Evolutionary conservation across 2,113 vertebrate genomes (phyloP).

Genomic region (Micronisus gabar): DNA sequence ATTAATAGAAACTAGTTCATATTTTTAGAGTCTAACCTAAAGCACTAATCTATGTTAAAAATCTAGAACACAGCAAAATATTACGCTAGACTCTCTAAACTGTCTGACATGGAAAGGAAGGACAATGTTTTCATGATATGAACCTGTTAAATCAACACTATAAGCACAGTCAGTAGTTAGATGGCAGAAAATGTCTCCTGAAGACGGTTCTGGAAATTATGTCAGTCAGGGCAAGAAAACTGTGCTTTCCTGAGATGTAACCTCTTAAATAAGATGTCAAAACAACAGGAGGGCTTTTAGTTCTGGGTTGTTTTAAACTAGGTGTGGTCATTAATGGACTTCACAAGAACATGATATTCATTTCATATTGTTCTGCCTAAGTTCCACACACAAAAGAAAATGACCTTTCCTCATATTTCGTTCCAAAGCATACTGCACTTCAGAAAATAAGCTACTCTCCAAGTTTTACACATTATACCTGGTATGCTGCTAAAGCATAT

Average conservation of each 20-base stretch:
- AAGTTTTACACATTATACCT: not conserved
- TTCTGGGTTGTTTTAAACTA: not conserved
- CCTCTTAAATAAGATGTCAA: not conserved
- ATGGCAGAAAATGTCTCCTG: not conserved
- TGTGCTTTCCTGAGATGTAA: not conserved
- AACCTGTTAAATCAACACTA: not conserved
- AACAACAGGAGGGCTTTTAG: not conserved
- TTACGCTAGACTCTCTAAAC: not conserved
- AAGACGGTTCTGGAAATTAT: not conserved
- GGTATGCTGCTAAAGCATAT: not conserved
- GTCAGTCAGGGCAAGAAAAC: not conserved
- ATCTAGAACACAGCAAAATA: not conserved
- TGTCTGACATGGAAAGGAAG: not conserved
- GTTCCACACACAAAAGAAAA: not conserved
- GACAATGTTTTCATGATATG: not conserved
- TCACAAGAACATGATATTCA: not conserved
- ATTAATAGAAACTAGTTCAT: not conserved
- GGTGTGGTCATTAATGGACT: not conserved
- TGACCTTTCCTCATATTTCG: not conserved
- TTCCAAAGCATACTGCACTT: not conserved
- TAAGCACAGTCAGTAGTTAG: not conserved
- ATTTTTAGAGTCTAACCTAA: not conserved
- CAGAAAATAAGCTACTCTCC: not conserved
- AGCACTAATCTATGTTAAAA: not conserved
- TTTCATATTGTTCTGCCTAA: not conserved